Percentiles rank a stretch among this genome's conserved stretches.
Conservation (phyloP, 2,888 invertebrate species). For the Tethea ocularis region DNA sequence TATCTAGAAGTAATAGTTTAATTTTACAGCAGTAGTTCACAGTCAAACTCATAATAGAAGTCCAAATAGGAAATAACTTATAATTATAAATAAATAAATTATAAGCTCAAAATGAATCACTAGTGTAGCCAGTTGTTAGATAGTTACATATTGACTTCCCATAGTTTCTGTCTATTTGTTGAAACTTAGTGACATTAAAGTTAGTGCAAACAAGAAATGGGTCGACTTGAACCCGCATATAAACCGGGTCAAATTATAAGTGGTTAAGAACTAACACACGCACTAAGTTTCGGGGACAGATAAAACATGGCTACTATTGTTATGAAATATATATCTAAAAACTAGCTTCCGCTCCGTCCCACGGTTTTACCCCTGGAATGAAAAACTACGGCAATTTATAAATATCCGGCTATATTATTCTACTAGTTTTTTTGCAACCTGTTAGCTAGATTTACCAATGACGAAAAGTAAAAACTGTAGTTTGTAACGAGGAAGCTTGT, state of each 20-base stretch:
- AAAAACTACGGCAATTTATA: too few relatives aligned
- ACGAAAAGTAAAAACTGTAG: too few relatives aligned
- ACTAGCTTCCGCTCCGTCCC: too few relatives aligned
- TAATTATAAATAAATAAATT: background rate
- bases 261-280: constrained; percentile 52
- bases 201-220: constrained; percentile 62
- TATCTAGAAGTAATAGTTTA: too few relatives aligned
- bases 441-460: too few relatives aligned
- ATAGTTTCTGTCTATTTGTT: constrained; percentile 59
- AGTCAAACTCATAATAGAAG: too few relatives aligned
- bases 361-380: too few relatives aligned
- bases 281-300: background rate
- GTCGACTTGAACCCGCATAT: constrained; percentile 60
- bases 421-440: too few relatives aligned
- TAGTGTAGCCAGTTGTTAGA: constrained; percentile 6
- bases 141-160: constrained; percentile 44
- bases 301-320: background rate
- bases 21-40: too few relatives aligned
- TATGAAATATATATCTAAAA: background rate
- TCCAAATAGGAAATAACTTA: background rate
- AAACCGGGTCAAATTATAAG: constrained; percentile 58
- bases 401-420: too few relatives aligned
- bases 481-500: too few relatives aligned
- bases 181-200: constrained; percentile 61
- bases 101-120: background rate